Evolutionary conservation across 2,888 invertebrate species (phyloP), one percentile per base, ranked within the genome.

Genomic region (Blomia tropicalis): DNA sequence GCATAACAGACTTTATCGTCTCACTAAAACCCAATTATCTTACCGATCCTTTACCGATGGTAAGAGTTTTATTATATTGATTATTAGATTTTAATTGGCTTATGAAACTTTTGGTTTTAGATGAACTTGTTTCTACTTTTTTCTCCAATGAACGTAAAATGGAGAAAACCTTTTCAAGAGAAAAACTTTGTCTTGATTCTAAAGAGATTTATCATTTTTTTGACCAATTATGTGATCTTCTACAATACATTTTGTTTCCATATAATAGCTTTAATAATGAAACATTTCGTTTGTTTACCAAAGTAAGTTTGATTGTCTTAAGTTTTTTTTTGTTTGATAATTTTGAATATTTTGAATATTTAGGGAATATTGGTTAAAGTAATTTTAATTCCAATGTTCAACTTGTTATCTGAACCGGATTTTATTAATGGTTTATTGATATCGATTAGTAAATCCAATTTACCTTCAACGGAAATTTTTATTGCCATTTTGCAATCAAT

Each of bases 111-210:
- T 17, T 32, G 11, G 19, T 36, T 36, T 43, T 29, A 44, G 17
- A 53, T 14, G 53, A 60, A 17, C 19, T 60, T 31, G 7, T 56
- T 4, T 11, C 84, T 69, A 79, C 84, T 72, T 92, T 92, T 75
- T 92, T 92, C 74, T 87, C 91, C 72, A 75, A 88, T 68, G 92
- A 92, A 76, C 80, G 83, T 66, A 83, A 85, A 64, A 84, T 87
- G 82, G 90, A 90, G 73, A 83, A 84, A 69, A 83, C 82, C 71
- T 72, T 77, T 66, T 88, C 87, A 74, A 79, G 89, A 56, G 88
- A 90, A 76, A 76, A 81, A 69, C 82, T 88, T 66, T 87, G 87
- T 71, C 75, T 79, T 60, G 74, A 76, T 54, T 73, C 75, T 67
- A 78, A 79, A 69, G 75, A 76, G 70, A 77, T 79, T 79, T 70